Evolutionary conservation across 1,140 invertebrate genomes (phyloP).

Genomic region (Nasonia vitripennis): DNA sequence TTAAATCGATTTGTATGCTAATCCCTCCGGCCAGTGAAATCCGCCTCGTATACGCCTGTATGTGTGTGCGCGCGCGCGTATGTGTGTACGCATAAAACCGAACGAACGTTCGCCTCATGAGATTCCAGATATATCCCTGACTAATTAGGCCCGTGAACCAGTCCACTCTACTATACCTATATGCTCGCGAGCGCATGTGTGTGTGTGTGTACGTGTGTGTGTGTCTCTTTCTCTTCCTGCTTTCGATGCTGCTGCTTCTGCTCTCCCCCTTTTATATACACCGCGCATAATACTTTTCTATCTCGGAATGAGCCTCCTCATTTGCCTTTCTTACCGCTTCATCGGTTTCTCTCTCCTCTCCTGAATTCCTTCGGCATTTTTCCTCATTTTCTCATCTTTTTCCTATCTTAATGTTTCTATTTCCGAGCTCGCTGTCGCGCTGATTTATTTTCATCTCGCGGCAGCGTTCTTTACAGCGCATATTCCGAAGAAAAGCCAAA

Average conservation of each 20-base stretch:
- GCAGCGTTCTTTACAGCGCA: too few species aligned
- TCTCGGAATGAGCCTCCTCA: conserved; percentile 24
- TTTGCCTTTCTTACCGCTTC: conserved; percentile 35
- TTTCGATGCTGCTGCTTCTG: not conserved
- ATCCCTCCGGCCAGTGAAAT: conserved; percentile 70
- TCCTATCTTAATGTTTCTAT: not conserved
- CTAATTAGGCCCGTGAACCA: conserved; percentile 72
- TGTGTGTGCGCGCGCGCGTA: conserved; percentile 57
- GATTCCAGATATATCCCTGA: conserved; percentile 74
- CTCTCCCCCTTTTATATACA: not conserved
- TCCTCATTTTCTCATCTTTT: not conserved
- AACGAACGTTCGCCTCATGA: conserved; percentile 66
- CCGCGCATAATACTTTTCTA: not conserved
- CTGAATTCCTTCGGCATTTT: not conserved
- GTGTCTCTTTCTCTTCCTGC: conserved; percentile 10
- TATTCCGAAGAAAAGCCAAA: not conserved
- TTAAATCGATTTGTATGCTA: conserved; percentile 77
- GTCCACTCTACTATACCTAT: conserved; percentile 24
- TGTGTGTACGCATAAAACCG: conserved; percentile 71
- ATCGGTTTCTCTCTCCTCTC: conserved; percentile 16
- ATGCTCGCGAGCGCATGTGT: not conserved
- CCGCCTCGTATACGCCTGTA: conserved; percentile 58
- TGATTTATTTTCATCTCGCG: not conserved
- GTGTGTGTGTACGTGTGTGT: conserved; percentile 2
- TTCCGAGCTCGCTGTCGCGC: not conserved